phyloP scores from a whole-genome alignment of 2,797 vertebrate species.

The Varecia variegata region DNA sequence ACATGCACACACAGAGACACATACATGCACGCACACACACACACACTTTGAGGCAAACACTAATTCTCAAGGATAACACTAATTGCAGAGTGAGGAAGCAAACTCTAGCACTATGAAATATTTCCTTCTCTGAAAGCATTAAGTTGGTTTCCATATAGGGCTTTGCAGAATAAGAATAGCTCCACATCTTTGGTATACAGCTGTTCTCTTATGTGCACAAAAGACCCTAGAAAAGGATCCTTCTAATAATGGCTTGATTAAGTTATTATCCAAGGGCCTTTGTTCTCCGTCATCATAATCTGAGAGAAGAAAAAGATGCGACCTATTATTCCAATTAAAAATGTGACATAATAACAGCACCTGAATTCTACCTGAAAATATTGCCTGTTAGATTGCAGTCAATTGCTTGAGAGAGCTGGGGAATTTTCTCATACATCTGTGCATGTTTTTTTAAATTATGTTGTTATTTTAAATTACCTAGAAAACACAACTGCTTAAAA shows the following conservation, averaged over 20 bases:
- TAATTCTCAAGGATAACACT: not conserved
- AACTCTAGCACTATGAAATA: not conserved
- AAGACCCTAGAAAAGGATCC: not conserved
- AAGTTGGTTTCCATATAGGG: not conserved
- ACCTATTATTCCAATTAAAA: not conserved
- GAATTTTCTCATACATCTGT: not conserved
- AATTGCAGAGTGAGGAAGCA: not conserved
- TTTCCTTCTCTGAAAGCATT: not conserved
- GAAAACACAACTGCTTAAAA: constrained; percentile 45
- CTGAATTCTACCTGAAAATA: not conserved
- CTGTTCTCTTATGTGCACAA: not conserved
- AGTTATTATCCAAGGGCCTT: not conserved
- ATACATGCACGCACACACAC: no score
- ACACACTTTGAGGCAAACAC: not conserved
- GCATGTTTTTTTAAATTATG: not conserved
- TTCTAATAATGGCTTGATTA: not conserved
- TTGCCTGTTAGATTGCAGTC: not conserved
- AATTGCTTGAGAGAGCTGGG: not conserved
- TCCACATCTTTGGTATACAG: not conserved
- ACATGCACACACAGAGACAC: not conserved
- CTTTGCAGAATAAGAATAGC: not conserved
- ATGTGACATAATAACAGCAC: not conserved
- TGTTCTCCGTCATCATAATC: not conserved
- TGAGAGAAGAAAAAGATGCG: not conserved
- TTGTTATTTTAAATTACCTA: not conserved